Percentiles rank a stretch among this genome's conserved stretches.
These are phyloP conservation scores for Plectus sambesii DNA, from an alignment of 1,140 invertebrate genomes.

Conservation along the genomic window DNA sequence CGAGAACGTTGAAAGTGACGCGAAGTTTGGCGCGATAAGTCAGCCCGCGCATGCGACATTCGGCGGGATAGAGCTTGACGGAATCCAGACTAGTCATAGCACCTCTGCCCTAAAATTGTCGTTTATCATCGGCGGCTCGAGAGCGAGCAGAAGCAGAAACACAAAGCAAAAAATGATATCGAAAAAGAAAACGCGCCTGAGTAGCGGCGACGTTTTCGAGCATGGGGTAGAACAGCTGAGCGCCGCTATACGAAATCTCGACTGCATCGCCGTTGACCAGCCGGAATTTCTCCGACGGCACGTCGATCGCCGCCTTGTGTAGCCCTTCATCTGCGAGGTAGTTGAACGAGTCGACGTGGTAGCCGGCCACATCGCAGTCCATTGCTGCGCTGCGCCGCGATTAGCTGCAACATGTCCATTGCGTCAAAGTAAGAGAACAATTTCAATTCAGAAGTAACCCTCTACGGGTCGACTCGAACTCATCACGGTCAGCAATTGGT, in stretches of 20 bases:
- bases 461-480: no score
- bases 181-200: no score
- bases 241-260: conserved; percentile 32
- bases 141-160: no score
- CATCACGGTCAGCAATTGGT: no score
- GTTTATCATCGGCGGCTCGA: no score
- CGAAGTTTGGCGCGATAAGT: conserved; percentile 35
- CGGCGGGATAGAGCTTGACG: no score
- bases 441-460: no score
- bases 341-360: conserved; percentile 44
- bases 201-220: no score
- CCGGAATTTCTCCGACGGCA: conserved; percentile 38
- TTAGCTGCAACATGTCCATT: conserved; percentile 9
- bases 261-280: conserved; percentile 34
- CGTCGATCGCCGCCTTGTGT: conserved; percentile 31
- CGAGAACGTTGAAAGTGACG: conserved; percentile 12
- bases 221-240: conserved; percentile 23
- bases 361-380: conserved; percentile 43
- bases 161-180: no score
- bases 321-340: conserved; percentile 35
- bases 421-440: conserved; percentile 11
- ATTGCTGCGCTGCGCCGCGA: conserved; percentile 16
- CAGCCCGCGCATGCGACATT: conserved; percentile 41
- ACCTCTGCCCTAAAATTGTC: no score
- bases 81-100: no score